Base-by-base conservation (phyloP, 37 sponge, comb jelly and placozoan genomes). In the Oopsacas minuta region DNA sequence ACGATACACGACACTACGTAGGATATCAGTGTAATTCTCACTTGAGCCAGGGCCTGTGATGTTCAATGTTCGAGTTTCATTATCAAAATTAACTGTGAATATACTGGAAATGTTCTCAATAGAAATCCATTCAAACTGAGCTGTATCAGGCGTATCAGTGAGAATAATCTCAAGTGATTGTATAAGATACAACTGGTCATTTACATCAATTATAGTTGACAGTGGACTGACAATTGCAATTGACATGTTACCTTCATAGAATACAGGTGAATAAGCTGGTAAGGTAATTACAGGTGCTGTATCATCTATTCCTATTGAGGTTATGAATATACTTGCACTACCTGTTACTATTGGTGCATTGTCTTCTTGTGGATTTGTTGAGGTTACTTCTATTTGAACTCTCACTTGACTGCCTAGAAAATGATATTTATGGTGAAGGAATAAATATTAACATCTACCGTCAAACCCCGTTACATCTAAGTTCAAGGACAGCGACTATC, bases 291-390 rank as follows among this genome's bases (percentile, higher is more conserved):
- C 75, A 20, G 75, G 75, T 32, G 28, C 28, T 61, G 75, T 25
- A 34, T 61, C 75, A 61, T 61, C 75, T 61, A 34, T 61, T 61
- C 75, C 75, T 61, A 61, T 10, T 61, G 75, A 61, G 5, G 75
- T 61, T 10, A 61, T 3, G 30, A n/a, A 25, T 10, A 61, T 61
- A 61, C 1, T 61, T 32, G 75, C 75, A 25, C 3, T 32, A 61
- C 75, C 75, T 61, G 30, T 32, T 5, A n/a, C 28, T 12, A 46
- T 17, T 22, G 51, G 51, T 25, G 22, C 75, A 5, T 25, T n/a
- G 22, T 7, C 28, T 32, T 25, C 5, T 61, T 61, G 32, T 5
- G 75, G 75, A 12, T 3, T 3, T n/a, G 28, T 61, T 7, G 75
- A 10, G 28, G 1, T 10, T 3, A 61, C 30, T 20, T 12, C 22